Percentiles rank a stretch among this genome's conserved stretches.
Conservation (phyloP, 2,888 invertebrate genomes). For the Orthosia gracilis region DNA sequence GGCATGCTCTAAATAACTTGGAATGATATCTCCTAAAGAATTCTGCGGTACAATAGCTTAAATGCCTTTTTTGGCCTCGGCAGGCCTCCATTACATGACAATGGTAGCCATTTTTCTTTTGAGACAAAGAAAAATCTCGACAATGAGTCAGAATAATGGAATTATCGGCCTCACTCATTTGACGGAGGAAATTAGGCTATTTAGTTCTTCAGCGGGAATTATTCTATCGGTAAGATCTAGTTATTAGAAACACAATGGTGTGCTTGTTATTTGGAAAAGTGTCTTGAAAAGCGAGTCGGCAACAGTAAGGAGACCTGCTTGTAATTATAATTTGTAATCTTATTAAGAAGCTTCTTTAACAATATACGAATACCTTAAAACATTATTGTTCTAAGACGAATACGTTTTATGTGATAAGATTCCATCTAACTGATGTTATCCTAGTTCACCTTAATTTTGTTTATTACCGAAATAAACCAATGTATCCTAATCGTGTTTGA, state of each 20-base stretch:
- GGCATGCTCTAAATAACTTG: conserved; percentile 53
- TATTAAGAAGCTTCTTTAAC: neutral
- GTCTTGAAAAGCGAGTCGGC: neutral
- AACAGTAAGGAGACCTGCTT: neutral
- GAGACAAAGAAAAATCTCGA: conserved; percentile 73
- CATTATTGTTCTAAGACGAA: no score
- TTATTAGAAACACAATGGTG: conserved; percentile 8
- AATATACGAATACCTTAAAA: no score
- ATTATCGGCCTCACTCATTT: conserved; percentile 69
- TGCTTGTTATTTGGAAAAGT: neutral
- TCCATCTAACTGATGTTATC: no score
- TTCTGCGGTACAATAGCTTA: conserved; percentile 64
- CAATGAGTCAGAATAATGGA: conserved; percentile 72
- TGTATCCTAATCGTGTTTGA: no score
- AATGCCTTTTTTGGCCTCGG: conserved; percentile 66
- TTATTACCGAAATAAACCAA: no score
- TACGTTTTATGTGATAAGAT: neutral
- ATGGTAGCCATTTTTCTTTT: conserved; percentile 72
- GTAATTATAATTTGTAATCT: neutral
- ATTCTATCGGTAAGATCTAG: conserved; percentile 33
- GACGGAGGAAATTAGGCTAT: conserved; percentile 61
- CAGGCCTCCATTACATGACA: conserved; percentile 70
- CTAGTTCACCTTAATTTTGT: no score
- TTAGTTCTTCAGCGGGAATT: conserved; percentile 39
- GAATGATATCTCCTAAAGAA: conserved; percentile 63